Conservation (phyloP, 2,797 vertebrate species). For the Corythornis leucogaster region DNA sequence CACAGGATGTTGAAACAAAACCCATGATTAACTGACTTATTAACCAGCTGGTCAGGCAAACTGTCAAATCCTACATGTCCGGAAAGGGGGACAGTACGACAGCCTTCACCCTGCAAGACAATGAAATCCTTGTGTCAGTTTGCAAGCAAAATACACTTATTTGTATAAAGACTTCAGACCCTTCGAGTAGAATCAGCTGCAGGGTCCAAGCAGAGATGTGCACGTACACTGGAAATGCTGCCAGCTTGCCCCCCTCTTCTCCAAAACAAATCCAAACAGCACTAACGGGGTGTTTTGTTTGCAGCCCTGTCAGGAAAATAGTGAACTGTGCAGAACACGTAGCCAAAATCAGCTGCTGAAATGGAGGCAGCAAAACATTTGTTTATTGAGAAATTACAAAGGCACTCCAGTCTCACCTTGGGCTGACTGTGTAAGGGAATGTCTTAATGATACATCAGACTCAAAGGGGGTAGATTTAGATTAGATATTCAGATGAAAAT, state of each 20-base stretch:
- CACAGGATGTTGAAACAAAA: slow-evolving; percentile 99
- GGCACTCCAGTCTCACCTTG: neutral
- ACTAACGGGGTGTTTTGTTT: neutral
- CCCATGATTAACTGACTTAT: slow-evolving; percentile 97
- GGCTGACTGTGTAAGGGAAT: neutral
- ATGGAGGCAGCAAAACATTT: neutral
- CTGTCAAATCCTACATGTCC: slow-evolving; percentile 99
- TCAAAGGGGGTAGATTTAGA: neutral
- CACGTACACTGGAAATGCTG: neutral
- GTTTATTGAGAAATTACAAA: neutral
- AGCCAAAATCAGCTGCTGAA: neutral
- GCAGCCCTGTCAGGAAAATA: neutral
- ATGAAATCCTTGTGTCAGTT: neutral
- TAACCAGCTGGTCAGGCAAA: slow-evolving; percentile 99
- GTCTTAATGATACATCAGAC: neutral
- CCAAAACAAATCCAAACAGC: neutral
- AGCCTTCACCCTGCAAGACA: slow-evolving; percentile 89
- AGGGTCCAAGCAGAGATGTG: neutral
- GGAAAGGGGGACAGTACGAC: slow-evolving; percentile 90
- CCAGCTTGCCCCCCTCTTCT: neutral
- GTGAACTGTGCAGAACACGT: neutral
- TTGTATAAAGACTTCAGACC: neutral
- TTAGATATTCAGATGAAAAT: neutral
- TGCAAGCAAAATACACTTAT: neutral
- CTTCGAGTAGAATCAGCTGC: neutral